Percentiles rank a stretch among this genome's conserved stretches.
phyloP scores from a whole-genome alignment of 2,113 vertebrate species.

The Thinocorus orbignyianus region DNA sequence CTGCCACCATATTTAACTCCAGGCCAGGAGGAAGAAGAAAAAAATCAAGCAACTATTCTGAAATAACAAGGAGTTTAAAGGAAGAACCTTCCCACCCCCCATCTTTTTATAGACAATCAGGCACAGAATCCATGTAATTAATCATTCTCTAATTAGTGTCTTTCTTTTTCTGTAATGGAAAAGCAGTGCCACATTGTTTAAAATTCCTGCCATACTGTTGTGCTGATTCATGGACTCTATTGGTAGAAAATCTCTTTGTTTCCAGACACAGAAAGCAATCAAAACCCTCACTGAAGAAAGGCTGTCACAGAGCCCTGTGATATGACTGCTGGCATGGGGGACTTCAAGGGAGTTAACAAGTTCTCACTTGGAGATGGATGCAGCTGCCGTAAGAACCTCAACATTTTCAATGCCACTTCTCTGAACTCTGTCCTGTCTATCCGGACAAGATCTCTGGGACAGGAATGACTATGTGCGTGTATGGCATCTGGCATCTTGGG shows the following conservation, averaged over 20 bases:
- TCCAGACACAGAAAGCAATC: conserved; percentile 34
- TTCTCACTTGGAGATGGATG: background rate
- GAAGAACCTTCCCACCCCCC: background rate
- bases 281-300: conserved; percentile 9
- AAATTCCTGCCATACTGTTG: conserved; percentile 50
- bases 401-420: background rate
- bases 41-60: conserved; percentile 20
- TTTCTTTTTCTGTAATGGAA: conserved; percentile 26
- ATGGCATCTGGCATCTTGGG: background rate
- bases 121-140: conserved; percentile 38
- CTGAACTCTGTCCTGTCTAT: background rate
- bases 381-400: background rate
- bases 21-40: background rate
- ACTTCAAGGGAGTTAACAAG: background rate
- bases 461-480: background rate
- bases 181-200: conserved; percentile 10
- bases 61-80: conserved; percentile 39
- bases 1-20: conserved; percentile 38
- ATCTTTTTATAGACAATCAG: conserved; percentile 22
- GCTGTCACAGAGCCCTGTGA: background rate
- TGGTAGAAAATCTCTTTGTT: conserved; percentile 36
- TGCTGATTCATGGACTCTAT: background rate
- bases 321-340: background rate
- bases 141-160: conserved; percentile 47
- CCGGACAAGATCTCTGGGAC: background rate